These are phyloP conservation scores for Macaca nemestrina DNA, from an alignment of 2,113 vertebrate genomes.

Conservation along the genomic window DNA sequence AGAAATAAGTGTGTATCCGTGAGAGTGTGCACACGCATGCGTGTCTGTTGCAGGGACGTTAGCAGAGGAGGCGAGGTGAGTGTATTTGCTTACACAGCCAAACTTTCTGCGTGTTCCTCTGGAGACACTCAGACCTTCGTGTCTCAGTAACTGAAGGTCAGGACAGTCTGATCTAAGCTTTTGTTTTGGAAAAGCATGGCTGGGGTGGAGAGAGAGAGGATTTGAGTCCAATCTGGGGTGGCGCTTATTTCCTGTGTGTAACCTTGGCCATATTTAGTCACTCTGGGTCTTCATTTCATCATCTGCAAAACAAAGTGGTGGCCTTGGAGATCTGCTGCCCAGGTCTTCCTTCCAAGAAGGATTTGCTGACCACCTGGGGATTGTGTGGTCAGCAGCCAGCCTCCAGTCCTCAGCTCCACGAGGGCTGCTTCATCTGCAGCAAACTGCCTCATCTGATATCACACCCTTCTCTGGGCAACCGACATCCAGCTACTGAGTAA, in stretches of 20 bases:
- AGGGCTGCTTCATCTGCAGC: not conserved
- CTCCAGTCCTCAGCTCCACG: not conserved
- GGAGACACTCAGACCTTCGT: conserved; percentile 30
- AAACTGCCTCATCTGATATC: not conserved
- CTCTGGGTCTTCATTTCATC: conserved; percentile 16
- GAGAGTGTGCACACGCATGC: fast-evolving
- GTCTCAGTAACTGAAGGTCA: conserved; percentile 67
- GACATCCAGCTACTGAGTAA: not conserved
- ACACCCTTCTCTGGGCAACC: not conserved
- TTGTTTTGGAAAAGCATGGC: conserved; percentile 44
- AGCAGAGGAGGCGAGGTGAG: not conserved
- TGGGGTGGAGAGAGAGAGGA: not conserved
- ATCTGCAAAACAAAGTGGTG: not conserved
- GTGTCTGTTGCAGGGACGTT: not conserved
- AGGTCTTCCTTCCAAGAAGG: not conserved
- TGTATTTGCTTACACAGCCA: conserved; percentile 42
- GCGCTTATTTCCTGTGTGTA: not conserved
- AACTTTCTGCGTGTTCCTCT: conserved; percentile 38
- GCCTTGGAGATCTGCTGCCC: not conserved
- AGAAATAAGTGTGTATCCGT: not conserved
- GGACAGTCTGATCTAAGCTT: conserved; percentile 34
- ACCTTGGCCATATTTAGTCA: conserved; percentile 23
- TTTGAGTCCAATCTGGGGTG: conserved; percentile 27
- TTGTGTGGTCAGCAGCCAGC: not conserved
- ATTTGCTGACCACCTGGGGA: not conserved